Base-by-base conservation (phyloP, 2,888 invertebrate genomes). In the Drosophila kanekoi region DNA sequence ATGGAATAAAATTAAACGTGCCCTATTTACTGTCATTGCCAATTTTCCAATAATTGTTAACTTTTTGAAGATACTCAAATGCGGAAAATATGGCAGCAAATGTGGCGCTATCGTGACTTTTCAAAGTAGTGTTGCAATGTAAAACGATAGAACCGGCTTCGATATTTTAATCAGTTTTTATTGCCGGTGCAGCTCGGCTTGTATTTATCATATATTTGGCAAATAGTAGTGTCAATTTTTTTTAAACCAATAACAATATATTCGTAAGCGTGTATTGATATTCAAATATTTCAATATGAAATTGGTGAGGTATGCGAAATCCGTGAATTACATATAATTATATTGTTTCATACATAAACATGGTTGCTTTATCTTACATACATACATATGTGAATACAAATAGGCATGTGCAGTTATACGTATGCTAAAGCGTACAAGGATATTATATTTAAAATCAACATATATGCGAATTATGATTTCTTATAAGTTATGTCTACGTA, bases 281-380 rank as follows among this genome's bases (percentile, higher is more conserved):
- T 45, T 41, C 32, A 62, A 44, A 59, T 28, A 63, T 51, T 54
- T 45, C 20, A 38, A 81, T 40, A 89, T 83, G 82, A 83, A 89
- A 65, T 70, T 83, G 68, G 89, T 89, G 35, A 83, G 82, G 82
- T 83, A 83, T n/a, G 87, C 8, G 10, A 51, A 48, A 41, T 38
- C 20, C 35, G 38, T 53, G 33, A 49, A n/a, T 53, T 11, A 37
- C 28, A 10, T n/a, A 40, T 14, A 40, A 8, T 8, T 8, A 4
- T 32, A 33, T 35, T 52, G 6, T 32, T 51, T 18, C 2, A 65
- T 14, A 11, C 18, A 64, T 38, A 35, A 65, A 40, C 40, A 52
- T 41, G 40, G 38, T 41, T 38, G 67, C 63, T 32, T 38, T 23
- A 35, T 66, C 23, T 38, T 52, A 52, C 41, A 20, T 41, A 45